Evolutionary conservation across 2,113 vertebrate species (phyloP), one percentile per base, ranked within the genome.

Genomic region (Oplegnathus fasciatus): DNA sequence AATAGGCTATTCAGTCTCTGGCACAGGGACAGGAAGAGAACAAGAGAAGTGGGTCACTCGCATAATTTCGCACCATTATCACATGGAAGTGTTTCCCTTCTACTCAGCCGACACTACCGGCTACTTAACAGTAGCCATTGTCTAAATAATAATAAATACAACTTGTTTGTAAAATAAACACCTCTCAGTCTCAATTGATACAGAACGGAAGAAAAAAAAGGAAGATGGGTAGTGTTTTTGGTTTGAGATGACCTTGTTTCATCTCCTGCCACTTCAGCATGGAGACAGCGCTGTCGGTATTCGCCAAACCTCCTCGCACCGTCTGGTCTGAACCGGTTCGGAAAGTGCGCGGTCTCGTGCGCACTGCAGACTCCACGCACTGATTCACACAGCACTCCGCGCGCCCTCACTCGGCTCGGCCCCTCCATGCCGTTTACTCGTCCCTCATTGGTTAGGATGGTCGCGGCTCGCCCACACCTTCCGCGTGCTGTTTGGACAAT

Each of bases 291-390:
- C 64, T 65, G 80, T 88, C 79, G 84, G 86, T 80, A 69, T 88
- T 85, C 78, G 78, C 90, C 92, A 91, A 85, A 89, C 90, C 95
- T 86, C 88, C 89, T 89, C 40, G 66, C 80, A 78, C 46, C 68
- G 90, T 95, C 96, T 95, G 95, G 96, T 96, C 95, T 96, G 93
- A 96, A 96, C 96, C 95, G 95, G 96, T 96, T 96, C 93, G 87
- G 90, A 80, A 80, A 88, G 91, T 85, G 92, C 84, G 94, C 94
- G 94, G 88, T 85, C 91, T 89, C 92, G 92, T 75, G 92, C 83
- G 42, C 82, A 82, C 71, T 85, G 88, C 90, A 89, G 88, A 75
- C 88, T 84, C 80, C 89, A 88, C 79, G 88, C 85, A 84, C 88
- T 81, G 88, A 88, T 84, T 88, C 77, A 73, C 82, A 78, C 75